Base-by-base conservation (phyloP, 2,113 vertebrate genomes). In the Todiramphus chloris region DNA sequence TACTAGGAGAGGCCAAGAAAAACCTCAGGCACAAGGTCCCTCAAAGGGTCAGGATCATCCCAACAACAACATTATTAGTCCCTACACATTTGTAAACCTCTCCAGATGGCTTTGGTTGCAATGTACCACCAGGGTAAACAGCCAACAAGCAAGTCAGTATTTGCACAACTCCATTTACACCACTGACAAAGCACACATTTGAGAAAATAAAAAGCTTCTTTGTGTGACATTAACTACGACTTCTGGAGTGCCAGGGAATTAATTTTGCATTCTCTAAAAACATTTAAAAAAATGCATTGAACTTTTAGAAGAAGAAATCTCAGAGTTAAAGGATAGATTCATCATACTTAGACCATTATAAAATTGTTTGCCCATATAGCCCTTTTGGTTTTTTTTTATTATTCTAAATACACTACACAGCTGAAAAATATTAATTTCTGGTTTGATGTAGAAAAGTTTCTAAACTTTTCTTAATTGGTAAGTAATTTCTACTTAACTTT, bases 161-260 rank as follows among this genome's bases (percentile, higher is more conserved):
- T 44, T 63, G 24, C 14, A 33, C 23, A 74, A 23, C 3, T 2
- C 33, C 24, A 67, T 9, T 44, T 24, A 17, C 0, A 4, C 15
- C 10, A 1, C 8, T 56, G 14, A 56, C 19, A 79, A 83, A 63
- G 67, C 13, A 39, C 27, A 2, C 27, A 37, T 23, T 31, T 59
- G 39, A 41, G 27, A 87, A 60, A 68, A 58, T 10, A 31, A 28
- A 5, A 33, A 60, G 13, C 9, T 25, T 21, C 37, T 62, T 39
- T 44, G 19, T 63, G 48, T 74, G 7, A 15, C 24, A 41, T 63
- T 68, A 43, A 55, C 5, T 31, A 68, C 58, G 24, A 51, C 8
- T 21, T 74, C 37, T 35, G 15, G 28, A 58, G 56, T 41, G 25
- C 28, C 58, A 33, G 8, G 37, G 58, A 78, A 37, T 19, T n/a